These are phyloP conservation scores for Orientallactaga bullata DNA, from an alignment of 2,113 vertebrate species.

Conservation along the genomic window DNA sequence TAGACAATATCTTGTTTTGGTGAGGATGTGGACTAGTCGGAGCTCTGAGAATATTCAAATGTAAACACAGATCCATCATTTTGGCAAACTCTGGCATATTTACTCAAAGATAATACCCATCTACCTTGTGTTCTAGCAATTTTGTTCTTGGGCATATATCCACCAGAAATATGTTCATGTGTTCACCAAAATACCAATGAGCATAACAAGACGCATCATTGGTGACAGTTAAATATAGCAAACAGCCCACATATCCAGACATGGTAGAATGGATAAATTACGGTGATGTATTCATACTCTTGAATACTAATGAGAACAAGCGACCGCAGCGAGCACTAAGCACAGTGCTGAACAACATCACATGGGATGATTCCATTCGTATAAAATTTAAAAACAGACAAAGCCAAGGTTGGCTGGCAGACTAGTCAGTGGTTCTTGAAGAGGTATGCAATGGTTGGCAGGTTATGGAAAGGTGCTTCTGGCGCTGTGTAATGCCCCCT, in stretches of 20 bases:
- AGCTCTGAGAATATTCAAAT: neutral
- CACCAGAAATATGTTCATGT: neutral
- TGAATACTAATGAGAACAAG: neutral
- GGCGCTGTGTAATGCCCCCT: neutral
- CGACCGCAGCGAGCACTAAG: neutral
- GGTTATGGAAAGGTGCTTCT: rapidly evolving
- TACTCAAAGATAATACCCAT: neutral
- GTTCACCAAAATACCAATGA: neutral
- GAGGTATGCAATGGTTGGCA: neutral
- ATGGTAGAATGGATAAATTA: neutral
- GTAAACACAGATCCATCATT: neutral
- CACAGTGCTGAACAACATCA: neutral
- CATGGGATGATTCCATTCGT: neutral
- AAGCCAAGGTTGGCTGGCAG: neutral
- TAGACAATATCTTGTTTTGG: neutral
- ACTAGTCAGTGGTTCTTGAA: neutral
- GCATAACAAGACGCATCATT: neutral
- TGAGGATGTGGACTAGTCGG: neutral
- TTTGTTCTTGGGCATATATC: neutral
- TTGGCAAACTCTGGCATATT: neutral
- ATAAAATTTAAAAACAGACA: neutral
- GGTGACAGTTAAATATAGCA: neutral
- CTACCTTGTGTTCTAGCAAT: neutral
- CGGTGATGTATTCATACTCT: neutral
- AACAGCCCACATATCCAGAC: neutral